phyloP scores from a whole-genome alignment of 1,140 invertebrate species.

The Helicorthomorpha holstii region DNA sequence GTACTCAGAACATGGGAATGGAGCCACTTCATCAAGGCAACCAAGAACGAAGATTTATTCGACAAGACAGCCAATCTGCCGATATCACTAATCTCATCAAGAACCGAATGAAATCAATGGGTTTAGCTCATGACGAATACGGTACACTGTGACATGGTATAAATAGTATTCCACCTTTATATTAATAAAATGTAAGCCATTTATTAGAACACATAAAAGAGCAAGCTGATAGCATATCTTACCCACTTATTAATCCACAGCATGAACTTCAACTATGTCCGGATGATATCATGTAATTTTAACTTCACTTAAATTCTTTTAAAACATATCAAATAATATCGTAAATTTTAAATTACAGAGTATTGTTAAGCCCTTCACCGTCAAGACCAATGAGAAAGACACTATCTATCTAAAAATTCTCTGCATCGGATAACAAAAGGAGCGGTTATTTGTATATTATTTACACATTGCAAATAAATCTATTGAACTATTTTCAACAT shows the following conservation, averaged over 20 bases:
- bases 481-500: too few species aligned
- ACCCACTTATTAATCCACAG: neutral
- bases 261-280: neutral
- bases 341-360: too few species aligned
- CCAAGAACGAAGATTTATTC: too few species aligned
- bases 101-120: neutral
- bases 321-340: too few species aligned
- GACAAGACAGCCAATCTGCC: neutral
- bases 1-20: slow-evolving; percentile 47
- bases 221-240: neutral
- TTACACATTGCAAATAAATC: too few species aligned
- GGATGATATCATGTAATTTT: neutral
- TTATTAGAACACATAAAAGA: neutral
- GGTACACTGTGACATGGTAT: neutral
- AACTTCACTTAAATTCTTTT: too few species aligned
- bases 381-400: too few species aligned
- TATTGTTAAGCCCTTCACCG: too few species aligned
- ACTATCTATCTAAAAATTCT: too few species aligned
- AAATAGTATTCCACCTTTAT: neutral
- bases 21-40: too few species aligned
- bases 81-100: neutral
- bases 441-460: too few species aligned
- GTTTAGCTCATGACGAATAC: neutral
- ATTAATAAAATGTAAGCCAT: neutral
- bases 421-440: too few species aligned